These are phyloP conservation scores for Lepidotrigona ventralis DNA, from an alignment of 1,140 invertebrate genomes.

Conservation along the genomic window DNA sequence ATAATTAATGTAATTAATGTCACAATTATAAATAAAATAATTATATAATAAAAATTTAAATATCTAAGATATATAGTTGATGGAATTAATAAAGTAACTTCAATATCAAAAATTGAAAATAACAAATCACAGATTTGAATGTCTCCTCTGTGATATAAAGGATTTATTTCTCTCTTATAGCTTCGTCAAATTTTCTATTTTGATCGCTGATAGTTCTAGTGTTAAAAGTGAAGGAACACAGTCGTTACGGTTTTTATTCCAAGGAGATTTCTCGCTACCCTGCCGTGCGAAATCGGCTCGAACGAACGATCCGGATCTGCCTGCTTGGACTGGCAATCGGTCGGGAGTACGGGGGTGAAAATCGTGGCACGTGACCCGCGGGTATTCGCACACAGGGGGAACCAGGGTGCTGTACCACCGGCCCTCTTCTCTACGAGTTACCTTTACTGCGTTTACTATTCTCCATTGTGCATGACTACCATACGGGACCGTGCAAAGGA, in stretches of 20 bases:
- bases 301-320: constrained; percentile 41
- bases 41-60: no score
- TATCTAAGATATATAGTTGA: no score
- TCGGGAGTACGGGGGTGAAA: constrained; percentile 52
- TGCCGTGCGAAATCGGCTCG: constrained; percentile 41
- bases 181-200: neutral
- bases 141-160: no score
- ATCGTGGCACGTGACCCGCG: constrained; percentile 69
- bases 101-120: no score
- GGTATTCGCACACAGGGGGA: constrained; percentile 54
- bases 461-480: constrained; percentile 72
- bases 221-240: neutral
- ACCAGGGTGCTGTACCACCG: constrained; percentile 34
- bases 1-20: no score
- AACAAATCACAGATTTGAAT: no score
- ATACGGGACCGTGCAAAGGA: constrained; percentile 70
- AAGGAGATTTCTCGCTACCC: neutral
- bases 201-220: neutral
- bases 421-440: constrained; percentile 68
- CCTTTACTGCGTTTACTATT: constrained; percentile 76
- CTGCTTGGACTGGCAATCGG: constrained; percentile 27
- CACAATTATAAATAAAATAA: no score
- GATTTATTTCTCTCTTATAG: no score
- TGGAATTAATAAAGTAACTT: no score
- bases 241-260: constrained; percentile 13